Conservation (phyloP, 1,140 invertebrate genomes). For the Drosophila sechellia region DNA sequence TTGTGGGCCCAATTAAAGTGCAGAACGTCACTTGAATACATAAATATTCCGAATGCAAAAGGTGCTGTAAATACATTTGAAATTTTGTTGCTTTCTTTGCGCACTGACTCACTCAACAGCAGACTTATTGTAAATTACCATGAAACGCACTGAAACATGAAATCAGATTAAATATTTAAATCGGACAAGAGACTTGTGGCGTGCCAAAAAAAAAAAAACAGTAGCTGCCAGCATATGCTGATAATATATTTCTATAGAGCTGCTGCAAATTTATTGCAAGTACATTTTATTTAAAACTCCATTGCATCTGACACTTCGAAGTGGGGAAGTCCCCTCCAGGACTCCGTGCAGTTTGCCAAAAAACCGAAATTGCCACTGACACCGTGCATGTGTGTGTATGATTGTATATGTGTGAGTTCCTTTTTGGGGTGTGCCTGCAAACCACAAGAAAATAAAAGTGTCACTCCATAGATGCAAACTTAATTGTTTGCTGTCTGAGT, state of each 20-base stretch:
- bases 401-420: background rate
- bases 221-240: slow-evolving; percentile 17
- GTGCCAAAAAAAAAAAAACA: slow-evolving; percentile 45
- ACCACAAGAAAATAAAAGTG: slow-evolving; percentile 75
- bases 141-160: slow-evolving; percentile 57
- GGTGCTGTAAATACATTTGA: slow-evolving; percentile 4
- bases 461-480: slow-evolving; percentile 67
- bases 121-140: slow-evolving; percentile 25
- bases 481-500: slow-evolving; percentile 65
- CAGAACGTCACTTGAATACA: slow-evolving; percentile 13
- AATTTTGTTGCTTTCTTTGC: background rate
- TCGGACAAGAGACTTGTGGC: slow-evolving; percentile 61
- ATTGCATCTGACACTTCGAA: slow-evolving; percentile 63
- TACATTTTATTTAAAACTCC: slow-evolving; percentile 78
- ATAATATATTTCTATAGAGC: slow-evolving; percentile 46
- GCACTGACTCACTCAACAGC: background rate
- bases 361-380: slow-evolving; percentile 49
- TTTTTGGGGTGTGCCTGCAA: slow-evolving; percentile 25
- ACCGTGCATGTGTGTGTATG: slow-evolving; percentile 12
- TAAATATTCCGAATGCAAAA: slow-evolving; percentile 1
- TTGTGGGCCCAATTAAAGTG: slow-evolving; percentile 59
- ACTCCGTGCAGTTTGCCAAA: slow-evolving; percentile 53
- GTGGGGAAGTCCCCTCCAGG: slow-evolving; percentile 9
- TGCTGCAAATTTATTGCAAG: slow-evolving; percentile 74
- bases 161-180: slow-evolving; percentile 83